Base-by-base conservation (phyloP, 2,797 vertebrate genomes). In the Hipposideros larvatus region DNA sequence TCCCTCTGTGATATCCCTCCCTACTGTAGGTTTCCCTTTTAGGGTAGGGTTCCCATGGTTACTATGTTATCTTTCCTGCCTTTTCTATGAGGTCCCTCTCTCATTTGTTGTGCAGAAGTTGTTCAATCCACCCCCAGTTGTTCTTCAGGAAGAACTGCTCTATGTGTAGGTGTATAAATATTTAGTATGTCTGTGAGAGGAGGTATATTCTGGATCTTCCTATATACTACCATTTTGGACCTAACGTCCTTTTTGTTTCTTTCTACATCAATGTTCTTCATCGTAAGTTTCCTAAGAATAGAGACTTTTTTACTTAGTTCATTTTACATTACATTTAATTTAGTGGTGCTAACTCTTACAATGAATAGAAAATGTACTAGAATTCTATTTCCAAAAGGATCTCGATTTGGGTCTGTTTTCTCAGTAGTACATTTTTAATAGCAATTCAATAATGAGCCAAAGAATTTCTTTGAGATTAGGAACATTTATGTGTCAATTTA, bases 341-440 rank as follows among this genome's bases (percentile, higher is more conserved):
- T 78, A 68, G 13, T 71, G 22, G 19, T 75, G 26, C 16, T 86
- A 77, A 89, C 80, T 96, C 34, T 90, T 77, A 85, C 18, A 55
- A 3, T 59, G 43, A 89, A 61, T 13, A 90, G 18, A 53, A 96
- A 91, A 51, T 80, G 55, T n/a, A 57, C n/a, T 61, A 19, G 68
- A 89, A 57, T 88, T 93, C 61, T 89, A 10, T 78, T 96, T 84
- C 31, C 65, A 75, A 21, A 59, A 84, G 19, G 18, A 79, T 89
- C 65, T 93, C n/a, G 37, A n/a, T 73, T 53, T 91, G 48, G 26
- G 19, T 89, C 66, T 96, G 61, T 86, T 94, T 96, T 51, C 18
- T 96, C 43, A 90, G 46, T 68, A 75, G 73, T 70, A 70, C 5
- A 55, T 59, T 93, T 95, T 95, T 92, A 95, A 87, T 84, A 94